Conservation (phyloP, 2,113 vertebrate species). For the Gymnobelideus leadbeateri region DNA sequence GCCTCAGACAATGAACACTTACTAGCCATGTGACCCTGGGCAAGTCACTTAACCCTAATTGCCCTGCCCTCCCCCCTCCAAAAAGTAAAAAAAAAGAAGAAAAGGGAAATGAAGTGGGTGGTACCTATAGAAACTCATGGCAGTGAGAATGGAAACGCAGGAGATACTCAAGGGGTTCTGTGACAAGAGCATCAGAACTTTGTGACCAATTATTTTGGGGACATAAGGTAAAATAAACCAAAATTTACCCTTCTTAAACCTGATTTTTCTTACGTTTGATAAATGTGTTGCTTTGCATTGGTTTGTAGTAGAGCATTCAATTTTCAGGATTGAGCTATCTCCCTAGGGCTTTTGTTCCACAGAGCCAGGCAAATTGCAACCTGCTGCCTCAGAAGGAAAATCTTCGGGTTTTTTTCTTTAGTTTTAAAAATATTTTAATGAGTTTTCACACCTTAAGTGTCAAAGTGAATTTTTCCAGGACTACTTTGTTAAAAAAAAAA, state of each 20-base stretch:
- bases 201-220: background rate
- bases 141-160: background rate
- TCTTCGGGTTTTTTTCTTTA: constrained; percentile 39
- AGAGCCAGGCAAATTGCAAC: background rate
- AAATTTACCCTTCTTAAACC: background rate
- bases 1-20: too few species aligned
- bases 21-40: too few species aligned
- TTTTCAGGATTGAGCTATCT: background rate
- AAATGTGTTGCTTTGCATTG: background rate
- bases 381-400: constrained; percentile 8
- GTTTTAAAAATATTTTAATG: constrained; percentile 64
- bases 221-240: background rate
- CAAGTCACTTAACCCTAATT: too few species aligned
- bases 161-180: background rate
- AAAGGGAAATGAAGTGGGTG: background rate
- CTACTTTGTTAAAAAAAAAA: constrained; percentile 2
- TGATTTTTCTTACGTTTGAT: background rate
- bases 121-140: background rate
- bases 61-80: too few species aligned
- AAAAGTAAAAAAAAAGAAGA: background rate
- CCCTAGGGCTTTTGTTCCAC: background rate
- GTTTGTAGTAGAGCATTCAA: background rate
- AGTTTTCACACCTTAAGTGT: constrained; percentile 44
- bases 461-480: constrained; percentile 65
- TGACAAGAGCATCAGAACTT: background rate